phyloP scores from a whole-genome alignment of 2,888 invertebrate species.

The Mythimna impura region DNA sequence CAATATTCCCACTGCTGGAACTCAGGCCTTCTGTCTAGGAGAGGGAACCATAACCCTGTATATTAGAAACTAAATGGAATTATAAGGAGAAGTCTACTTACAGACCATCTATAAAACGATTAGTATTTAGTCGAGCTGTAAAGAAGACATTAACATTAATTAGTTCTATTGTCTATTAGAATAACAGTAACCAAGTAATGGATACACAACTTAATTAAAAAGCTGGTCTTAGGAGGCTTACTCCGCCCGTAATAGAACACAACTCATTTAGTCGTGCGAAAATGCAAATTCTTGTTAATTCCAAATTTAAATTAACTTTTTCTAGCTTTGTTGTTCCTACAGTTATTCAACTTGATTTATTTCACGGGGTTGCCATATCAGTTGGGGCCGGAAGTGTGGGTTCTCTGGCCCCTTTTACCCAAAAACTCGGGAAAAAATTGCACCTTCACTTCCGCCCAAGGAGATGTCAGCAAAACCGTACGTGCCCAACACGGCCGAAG shows the following conservation, averaged over 20 bases:
- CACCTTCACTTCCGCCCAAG: slow-evolving; percentile 39
- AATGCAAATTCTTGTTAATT: slow-evolving; percentile 38
- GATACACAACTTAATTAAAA: slow-evolving; percentile 52
- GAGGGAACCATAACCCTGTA: too few species aligned
- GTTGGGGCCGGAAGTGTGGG: slow-evolving; percentile 70
- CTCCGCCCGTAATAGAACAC: slow-evolving; percentile 14
- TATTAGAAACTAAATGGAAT: not conserved
- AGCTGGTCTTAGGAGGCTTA: slow-evolving; percentile 3
- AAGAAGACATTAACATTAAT: slow-evolving; percentile 30
- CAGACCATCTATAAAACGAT: not conserved
- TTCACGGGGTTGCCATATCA: slow-evolving; percentile 62
- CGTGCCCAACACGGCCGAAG: too few species aligned
- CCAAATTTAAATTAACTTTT: slow-evolving; percentile 56
- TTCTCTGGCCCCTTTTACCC: slow-evolving; percentile 48
- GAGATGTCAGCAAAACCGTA: too few species aligned
- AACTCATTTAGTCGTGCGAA: slow-evolving; percentile 34
- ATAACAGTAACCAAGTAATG: slow-evolving; percentile 22
- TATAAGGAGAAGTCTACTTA: not conserved
- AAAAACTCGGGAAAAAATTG: slow-evolving; percentile 57
- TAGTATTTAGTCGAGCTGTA: slow-evolving; percentile 9
- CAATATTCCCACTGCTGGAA: too few species aligned
- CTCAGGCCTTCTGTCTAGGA: too few species aligned
- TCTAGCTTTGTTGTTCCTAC: slow-evolving; percentile 41
- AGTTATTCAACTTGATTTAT: slow-evolving; percentile 69
- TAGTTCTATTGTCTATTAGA: slow-evolving; percentile 22